Conservation (phyloP, 2,797 vertebrate species). For the Notolepis coatsorum region DNA sequence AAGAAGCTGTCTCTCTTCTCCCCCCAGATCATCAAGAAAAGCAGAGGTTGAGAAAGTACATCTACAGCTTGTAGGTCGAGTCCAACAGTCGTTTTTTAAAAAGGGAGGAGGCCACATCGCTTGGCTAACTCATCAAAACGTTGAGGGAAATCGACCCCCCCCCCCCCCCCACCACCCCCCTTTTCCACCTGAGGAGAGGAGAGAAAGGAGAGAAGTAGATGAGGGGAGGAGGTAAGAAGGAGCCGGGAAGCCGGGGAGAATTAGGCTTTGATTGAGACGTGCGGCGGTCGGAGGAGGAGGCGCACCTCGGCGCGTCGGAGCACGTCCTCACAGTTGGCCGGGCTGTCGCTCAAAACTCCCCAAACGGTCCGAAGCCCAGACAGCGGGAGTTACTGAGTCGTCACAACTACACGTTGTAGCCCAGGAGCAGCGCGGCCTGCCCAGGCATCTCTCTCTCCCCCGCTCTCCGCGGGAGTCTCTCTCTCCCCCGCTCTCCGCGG, state of each 20-base stretch:
- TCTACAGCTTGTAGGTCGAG: constrained; percentile 66
- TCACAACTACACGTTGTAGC: constrained; percentile 78
- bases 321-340: constrained; percentile 78
- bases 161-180: background rate
- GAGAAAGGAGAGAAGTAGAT: constrained; percentile 31
- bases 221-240: constrained; percentile 1
- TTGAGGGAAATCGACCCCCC: constrained; percentile 64
- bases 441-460: constrained; percentile 53
- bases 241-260: constrained; percentile 48
- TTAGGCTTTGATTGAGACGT: constrained; percentile 81
- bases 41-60: constrained; percentile 44
- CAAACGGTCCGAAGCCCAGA: constrained; percentile 75
- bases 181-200: constrained; percentile 53
- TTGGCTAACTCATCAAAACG: constrained; percentile 82
- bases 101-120: constrained; percentile 64
- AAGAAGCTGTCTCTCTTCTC: constrained; percentile 63
- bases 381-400: constrained; percentile 80
- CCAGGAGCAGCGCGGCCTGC: constrained; percentile 69
- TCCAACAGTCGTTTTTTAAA: constrained; percentile 62
- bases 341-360: constrained; percentile 80
- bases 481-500: constrained; percentile 68
- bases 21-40: constrained; percentile 65
- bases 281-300: constrained; percentile 67
- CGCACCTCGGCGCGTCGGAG: constrained; percentile 68
- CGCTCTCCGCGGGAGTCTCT: background rate